Conservation (phyloP, 1,140 invertebrate species). For the Cepaea nemoralis region DNA sequence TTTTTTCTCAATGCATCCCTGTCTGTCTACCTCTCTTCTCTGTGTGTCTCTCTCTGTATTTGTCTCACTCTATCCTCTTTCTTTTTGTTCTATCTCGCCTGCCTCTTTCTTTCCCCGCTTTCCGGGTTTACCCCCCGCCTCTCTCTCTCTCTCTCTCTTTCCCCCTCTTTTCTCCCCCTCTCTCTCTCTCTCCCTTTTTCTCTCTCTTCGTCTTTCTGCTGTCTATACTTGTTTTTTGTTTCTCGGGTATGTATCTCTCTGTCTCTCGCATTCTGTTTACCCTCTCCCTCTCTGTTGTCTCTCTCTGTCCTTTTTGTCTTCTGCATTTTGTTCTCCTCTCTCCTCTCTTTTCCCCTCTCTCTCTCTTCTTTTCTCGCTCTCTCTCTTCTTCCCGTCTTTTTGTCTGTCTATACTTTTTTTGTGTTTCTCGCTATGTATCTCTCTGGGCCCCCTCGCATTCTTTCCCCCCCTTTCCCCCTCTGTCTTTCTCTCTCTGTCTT, state of each 20-base stretch:
- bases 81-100: background rate
- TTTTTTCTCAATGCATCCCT: too few species aligned
- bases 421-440: too few species aligned
- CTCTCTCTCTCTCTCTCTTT: background rate
- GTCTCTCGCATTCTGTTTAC: background rate
- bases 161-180: too few species aligned
- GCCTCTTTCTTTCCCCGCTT: background rate
- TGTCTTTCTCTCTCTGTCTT: too few species aligned
- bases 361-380: conserved; percentile 8
- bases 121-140: background rate
- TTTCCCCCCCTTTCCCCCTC: too few species aligned
- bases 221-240: background rate
- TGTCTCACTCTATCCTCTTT: background rate
- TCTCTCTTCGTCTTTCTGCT: background rate
- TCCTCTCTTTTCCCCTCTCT: too few species aligned
- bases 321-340: too few species aligned
- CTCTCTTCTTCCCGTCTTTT: background rate
- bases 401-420: conserved; percentile 7
- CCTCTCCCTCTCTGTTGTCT: background rate
- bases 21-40: too few species aligned
- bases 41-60: too few species aligned
- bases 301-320: too few species aligned
- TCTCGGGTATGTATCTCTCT: background rate
- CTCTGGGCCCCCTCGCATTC: too few species aligned
- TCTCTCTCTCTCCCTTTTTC: background rate